Evolutionary conservation across 1,140 invertebrate species (phyloP), one percentile per base, ranked within the genome.

Genomic region (Macrotrachela quadricornifera): DNA sequence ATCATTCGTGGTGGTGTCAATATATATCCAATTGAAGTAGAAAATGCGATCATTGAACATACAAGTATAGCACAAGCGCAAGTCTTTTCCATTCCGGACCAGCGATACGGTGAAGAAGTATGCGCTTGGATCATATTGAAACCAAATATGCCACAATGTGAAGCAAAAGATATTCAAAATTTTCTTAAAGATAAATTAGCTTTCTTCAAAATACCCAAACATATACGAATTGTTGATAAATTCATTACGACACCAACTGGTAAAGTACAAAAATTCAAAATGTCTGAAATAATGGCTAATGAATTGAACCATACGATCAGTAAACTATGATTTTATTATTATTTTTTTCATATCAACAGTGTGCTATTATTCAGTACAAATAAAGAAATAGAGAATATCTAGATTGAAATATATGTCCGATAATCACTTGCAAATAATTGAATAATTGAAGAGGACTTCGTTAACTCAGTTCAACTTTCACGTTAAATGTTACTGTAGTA

Each of bases 1-100:
- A 79, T 92, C 43, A 90, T 88, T 37, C 72, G 86, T 55, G 86
- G 87, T 44, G 87, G 87, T 36, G 86, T 91, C 68, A 92, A 92
- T 66, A 79, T 92, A 46, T 73, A 71, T 58, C 85, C 86, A 0
- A 78, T 76, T 42, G 85, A 91, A 73, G 76, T 92, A 51, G 87
- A 92, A 72, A 76, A 83, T 55, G 78, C 82, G 57, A 61, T 88
- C 0, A 77, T 79, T 61, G 74, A 73, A 13, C 83, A 90, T 73
- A 81, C 82, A 0, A 69, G 74, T 45, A 71, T 90, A 21, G 61
- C 76, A 14, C 82, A 76, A 15, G 83, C 87, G 65, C 46, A 54
- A 16, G 36, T 44, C 1, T 49, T 49, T 42, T 42, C 41, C 30
- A 75, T 85, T 1, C 72, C 81, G 21, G 82, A 88, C 60, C 72